A percentile compares a stretch with the other conserved stretches of the same genome.
Evolutionary conservation across 2,797 vertebrate species (phyloP).

Genomic region (Myoxocephalus aenaeus): DNA sequence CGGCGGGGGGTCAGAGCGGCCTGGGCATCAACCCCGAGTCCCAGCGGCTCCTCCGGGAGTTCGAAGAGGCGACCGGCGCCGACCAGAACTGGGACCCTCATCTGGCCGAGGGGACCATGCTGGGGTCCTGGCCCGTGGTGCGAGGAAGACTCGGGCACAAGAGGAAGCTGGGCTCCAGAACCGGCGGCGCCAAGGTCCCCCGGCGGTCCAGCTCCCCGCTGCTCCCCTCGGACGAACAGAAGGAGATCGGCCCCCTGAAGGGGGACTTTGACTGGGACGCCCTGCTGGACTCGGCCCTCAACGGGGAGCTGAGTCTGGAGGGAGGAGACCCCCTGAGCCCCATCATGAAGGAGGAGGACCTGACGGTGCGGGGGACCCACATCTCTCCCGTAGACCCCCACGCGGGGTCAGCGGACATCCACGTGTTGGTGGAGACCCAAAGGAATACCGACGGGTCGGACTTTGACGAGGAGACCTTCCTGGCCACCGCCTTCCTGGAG

Average conservation of each 20-base stretch:
- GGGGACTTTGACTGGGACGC: slow-evolving; percentile 97
- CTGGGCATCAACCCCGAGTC: slow-evolving; percentile 83
- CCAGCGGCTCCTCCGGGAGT: slow-evolving; percentile 89
- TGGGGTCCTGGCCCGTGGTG: slow-evolving; percentile 75
- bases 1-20: slow-evolving; percentile 4
- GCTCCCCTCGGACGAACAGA: slow-evolving; percentile 88
- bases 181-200: slow-evolving; percentile 73
- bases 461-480: slow-evolving; percentile 91
- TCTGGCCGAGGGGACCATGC: slow-evolving; percentile 75
- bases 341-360: slow-evolving; percentile 81
- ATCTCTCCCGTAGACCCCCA: slow-evolving; percentile 70
- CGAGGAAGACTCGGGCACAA: slow-evolving; percentile 81
- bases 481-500: slow-evolving; percentile 93
- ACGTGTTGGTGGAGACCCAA: slow-evolving; percentile 75
- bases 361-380: slow-evolving; percentile 83
- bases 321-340: slow-evolving; percentile 86
- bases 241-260: slow-evolving; percentile 90
- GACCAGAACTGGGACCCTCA: slow-evolving; percentile 84
- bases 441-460: slow-evolving; percentile 77
- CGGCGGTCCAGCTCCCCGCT: slow-evolving; percentile 86
- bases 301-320: slow-evolving; percentile 89
- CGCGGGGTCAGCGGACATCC: slow-evolving; percentile 55
- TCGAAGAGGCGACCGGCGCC: slow-evolving; percentile 86
- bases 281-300: slow-evolving; percentile 88
- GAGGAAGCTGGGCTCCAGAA: slow-evolving; percentile 83